These are phyloP conservation scores for Acrocera orbiculus DNA, from an alignment of 2,888 invertebrate genomes.

Conservation along the genomic window DNA sequence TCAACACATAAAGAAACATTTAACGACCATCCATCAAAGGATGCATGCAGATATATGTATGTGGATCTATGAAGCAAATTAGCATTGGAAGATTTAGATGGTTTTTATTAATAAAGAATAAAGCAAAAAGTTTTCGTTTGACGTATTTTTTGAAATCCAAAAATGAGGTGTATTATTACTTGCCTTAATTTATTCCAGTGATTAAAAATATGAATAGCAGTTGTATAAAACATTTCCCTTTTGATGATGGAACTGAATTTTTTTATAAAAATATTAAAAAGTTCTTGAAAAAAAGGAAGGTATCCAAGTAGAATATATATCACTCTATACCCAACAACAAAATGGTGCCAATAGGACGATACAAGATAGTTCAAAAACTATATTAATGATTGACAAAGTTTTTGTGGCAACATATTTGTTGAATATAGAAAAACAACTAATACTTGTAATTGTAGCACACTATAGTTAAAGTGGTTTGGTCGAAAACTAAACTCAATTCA, in stretches of 20 bases:
- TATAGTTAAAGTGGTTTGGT: slow-evolving; percentile 22
- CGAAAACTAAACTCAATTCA: slow-evolving; percentile 2
- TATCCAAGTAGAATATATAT: slow-evolving; percentile 9
- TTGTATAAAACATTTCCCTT: not conserved
- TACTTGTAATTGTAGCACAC: slow-evolving; percentile 14
- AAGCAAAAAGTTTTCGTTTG: slow-evolving; percentile 3
- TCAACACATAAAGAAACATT: no score
- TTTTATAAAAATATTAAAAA: slow-evolving; percentile 6
- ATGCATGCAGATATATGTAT: slow-evolving; percentile 6
- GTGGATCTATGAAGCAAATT: slow-evolving; percentile 4
- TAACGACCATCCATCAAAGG: no score
- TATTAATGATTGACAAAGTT: slow-evolving; percentile 11
- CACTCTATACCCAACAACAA: slow-evolving; percentile 12
- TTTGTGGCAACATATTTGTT: slow-evolving; percentile 18
- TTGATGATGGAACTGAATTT: slow-evolving; percentile 9
- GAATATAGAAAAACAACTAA: slow-evolving; percentile 12
- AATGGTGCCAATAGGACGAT: slow-evolving; percentile 13
- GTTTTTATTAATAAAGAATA: slow-evolving; percentile 10
- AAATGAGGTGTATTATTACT: slow-evolving; percentile 1
- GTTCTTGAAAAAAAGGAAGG: slow-evolving; percentile 5
- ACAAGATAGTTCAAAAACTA: slow-evolving; percentile 10
- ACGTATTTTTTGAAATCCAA: slow-evolving; percentile 8
- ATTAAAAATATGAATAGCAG: no score
- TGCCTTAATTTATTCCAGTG: not conserved
- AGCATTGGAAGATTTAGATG: slow-evolving; percentile 3